These are phyloP conservation scores for Phrixothrix hirtus DNA, from an alignment of 2,888 invertebrate genomes.

Conservation along the genomic window DNA sequence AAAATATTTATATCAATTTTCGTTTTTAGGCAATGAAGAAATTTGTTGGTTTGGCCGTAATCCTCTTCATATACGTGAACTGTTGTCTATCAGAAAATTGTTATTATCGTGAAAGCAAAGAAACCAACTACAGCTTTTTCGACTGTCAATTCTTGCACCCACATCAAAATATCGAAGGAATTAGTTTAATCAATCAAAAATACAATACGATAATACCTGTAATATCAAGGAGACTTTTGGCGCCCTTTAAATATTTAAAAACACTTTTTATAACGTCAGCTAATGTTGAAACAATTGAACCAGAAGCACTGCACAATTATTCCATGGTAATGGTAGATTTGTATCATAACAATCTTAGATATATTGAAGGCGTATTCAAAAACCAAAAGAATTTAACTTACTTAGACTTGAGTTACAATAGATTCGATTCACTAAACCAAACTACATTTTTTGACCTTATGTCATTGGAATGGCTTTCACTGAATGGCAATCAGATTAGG, in stretches of 20 bases:
- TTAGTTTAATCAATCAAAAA: slow-evolving; percentile 17
- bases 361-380: slow-evolving; percentile 14
- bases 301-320: slow-evolving; percentile 10
- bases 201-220: slow-evolving; percentile 17
- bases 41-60: no score
- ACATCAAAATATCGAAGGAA: slow-evolving; percentile 17
- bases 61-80: not conserved
- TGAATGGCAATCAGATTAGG: slow-evolving; percentile 19
- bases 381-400: slow-evolving; percentile 2
- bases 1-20: no score
- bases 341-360: slow-evolving; percentile 16
- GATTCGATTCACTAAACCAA: slow-evolving; percentile 5
- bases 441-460: slow-evolving; percentile 8
- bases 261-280: slow-evolving; percentile 22
- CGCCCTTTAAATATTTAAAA: slow-evolving; percentile 19
- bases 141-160: slow-evolving; percentile 8
- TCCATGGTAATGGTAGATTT: slow-evolving; percentile 20
- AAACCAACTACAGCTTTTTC: slow-evolving; percentile 9
- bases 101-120: slow-evolving; percentile 17
- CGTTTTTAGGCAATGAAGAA: no score
- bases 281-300: slow-evolving; percentile 17
- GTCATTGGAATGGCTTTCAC: slow-evolving; percentile 19
- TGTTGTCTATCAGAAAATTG: slow-evolving; percentile 9
- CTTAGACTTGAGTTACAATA: slow-evolving; percentile 22
- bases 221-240: slow-evolving; percentile 6